Percentiles rank a stretch among this genome's conserved stretches.
Evolutionary conservation across 2,888 invertebrate genomes (phyloP).

Genomic region (Notodonta dromedarius): DNA sequence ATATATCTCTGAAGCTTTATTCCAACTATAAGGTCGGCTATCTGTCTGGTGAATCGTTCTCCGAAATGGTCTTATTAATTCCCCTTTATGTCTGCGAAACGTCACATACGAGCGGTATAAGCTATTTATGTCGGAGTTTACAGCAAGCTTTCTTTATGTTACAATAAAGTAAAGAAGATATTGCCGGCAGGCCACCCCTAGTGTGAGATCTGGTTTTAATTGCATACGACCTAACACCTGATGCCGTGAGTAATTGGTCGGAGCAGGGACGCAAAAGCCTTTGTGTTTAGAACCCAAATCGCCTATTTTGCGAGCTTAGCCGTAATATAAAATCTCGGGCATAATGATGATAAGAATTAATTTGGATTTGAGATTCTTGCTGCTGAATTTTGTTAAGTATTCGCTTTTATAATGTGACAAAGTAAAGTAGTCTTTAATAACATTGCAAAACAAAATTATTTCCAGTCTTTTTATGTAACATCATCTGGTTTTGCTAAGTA

Average conservation of each 20-base stretch:
- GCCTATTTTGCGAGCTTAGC: slow-evolving; percentile 14
- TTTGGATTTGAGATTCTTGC: background rate
- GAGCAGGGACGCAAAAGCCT: slow-evolving; percentile 14
- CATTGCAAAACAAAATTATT: too few species aligned
- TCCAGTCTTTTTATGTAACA: too few species aligned
- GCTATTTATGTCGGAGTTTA: slow-evolving; percentile 74
- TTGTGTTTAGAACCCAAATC: slow-evolving; percentile 31
- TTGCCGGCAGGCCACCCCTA: slow-evolving; percentile 49
- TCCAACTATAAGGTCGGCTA: slow-evolving; percentile 52
- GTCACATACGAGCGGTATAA: slow-evolving; percentile 66
- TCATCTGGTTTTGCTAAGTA: too few species aligned
- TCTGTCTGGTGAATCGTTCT: slow-evolving; percentile 71
- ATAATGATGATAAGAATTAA: slow-evolving; percentile 1
- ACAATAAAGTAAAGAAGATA: slow-evolving; percentile 70
- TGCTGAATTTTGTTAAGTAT: too few species aligned
- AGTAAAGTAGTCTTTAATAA: too few species aligned
- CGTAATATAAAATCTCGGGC: background rate
- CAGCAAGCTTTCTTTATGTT: slow-evolving; percentile 78
- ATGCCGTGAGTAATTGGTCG: slow-evolving; percentile 46
- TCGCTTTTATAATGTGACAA: too few species aligned
- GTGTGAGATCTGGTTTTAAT: slow-evolving; percentile 72
- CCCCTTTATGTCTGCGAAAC: slow-evolving; percentile 71
- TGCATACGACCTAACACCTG: slow-evolving; percentile 69
- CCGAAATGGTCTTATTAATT: slow-evolving; percentile 81
- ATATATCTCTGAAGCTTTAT: slow-evolving; percentile 64